Percentiles rank a stretch among this genome's conserved stretches.
Evolutionary conservation across 2,797 vertebrate species (phyloP).

Genomic region (Pseudopleuronectes americanus): DNA sequence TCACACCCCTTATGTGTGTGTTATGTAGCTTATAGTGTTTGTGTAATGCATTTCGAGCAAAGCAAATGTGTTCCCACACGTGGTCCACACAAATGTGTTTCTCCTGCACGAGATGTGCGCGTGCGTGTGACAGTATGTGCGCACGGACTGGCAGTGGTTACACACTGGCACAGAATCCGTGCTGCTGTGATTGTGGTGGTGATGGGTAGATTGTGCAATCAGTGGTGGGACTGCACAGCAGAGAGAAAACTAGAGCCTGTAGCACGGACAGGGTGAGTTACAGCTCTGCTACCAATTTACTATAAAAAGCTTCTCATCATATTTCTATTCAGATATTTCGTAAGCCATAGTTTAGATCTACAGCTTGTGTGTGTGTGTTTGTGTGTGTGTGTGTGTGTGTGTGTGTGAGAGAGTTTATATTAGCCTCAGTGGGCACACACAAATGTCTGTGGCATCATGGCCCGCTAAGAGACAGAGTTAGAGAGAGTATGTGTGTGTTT

Average conservation of each 20-base stretch:
- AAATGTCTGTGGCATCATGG: too few species aligned
- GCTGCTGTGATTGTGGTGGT: conserved; percentile 66
- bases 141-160: conserved; percentile 38
- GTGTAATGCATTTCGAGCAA: conserved; percentile 71
- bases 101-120: conserved; percentile 51
- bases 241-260: conserved; percentile 48
- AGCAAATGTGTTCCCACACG: conserved; percentile 82
- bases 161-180: conserved; percentile 62
- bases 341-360: too few species aligned
- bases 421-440: too few species aligned
- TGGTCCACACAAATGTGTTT: conserved; percentile 78
- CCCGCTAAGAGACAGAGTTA: neutral
- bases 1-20: conserved; percentile 59
- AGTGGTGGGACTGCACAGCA: conserved; percentile 57
- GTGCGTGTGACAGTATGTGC: conserved; percentile 20
- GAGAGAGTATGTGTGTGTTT: neutral
- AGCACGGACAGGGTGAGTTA: conserved; percentile 12
- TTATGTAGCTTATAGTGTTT: conserved; percentile 70
- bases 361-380: neutral
- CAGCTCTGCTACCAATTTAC: neutral
- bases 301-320: too few species aligned
- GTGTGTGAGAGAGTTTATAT: too few species aligned
- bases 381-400: too few species aligned
- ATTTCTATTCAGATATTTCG: too few species aligned
- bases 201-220: conserved; percentile 77